Conservation (phyloP, 2,113 vertebrate species). For the Apodemus sylvaticus region DNA sequence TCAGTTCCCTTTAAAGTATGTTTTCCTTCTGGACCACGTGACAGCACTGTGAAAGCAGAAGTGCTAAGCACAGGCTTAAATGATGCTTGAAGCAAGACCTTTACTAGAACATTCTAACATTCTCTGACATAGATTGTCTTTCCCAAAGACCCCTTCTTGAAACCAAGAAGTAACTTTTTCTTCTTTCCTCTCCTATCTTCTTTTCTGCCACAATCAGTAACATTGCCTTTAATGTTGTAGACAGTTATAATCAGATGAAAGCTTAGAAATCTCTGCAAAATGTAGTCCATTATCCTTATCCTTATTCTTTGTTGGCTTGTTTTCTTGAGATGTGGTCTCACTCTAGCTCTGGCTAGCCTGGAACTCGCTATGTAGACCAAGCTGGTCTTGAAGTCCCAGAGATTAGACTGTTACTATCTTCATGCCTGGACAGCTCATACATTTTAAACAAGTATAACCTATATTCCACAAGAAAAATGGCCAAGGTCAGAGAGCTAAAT, state of each 20-base stretch:
- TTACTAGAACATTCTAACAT: neutral
- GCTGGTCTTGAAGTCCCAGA: neutral
- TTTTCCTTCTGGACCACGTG: neutral
- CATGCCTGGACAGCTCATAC: neutral
- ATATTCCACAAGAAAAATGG: neutral
- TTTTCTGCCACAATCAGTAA: neutral
- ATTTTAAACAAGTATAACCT: neutral
- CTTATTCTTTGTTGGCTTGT: neutral
- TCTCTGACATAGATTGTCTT: neutral
- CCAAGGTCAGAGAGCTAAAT: neutral
- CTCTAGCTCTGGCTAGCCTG: neutral
- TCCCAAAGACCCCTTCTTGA: neutral
- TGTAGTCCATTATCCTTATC: neutral
- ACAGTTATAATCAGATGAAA: neutral
- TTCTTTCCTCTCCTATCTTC: neutral
- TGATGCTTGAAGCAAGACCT: neutral
- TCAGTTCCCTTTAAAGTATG: neutral
- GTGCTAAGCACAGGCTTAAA: neutral
- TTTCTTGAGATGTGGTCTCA: neutral
- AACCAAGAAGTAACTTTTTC: neutral
- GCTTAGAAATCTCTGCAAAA: neutral
- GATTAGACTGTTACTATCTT: neutral
- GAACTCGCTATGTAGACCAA: neutral
- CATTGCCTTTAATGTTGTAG: neutral
- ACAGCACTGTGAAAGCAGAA: no score